These are phyloP conservation scores for Panulirus ornatus DNA, from an alignment of 1,140 invertebrate genomes.

Conservation along the genomic window DNA sequence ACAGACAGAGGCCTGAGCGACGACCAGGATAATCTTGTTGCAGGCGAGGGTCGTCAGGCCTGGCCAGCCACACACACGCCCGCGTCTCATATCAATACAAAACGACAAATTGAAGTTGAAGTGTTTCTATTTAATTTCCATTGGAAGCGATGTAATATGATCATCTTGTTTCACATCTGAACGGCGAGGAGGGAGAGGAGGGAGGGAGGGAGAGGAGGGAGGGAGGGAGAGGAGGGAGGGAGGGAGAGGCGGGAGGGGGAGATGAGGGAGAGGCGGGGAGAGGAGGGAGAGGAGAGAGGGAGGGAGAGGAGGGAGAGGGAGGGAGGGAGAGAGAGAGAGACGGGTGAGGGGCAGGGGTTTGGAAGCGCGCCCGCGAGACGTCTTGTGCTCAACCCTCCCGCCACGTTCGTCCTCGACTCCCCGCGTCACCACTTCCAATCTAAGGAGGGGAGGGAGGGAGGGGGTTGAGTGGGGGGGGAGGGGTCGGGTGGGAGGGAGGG, in stretches of 20 bases:
- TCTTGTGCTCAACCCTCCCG: too few species aligned
- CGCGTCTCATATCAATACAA: not conserved
- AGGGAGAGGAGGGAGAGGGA: too few species aligned
- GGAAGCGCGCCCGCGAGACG: too few species aligned
- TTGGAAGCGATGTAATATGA: slow-evolving; percentile 35
- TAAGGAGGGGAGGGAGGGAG: not conserved
- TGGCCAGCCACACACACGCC: not conserved
- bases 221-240: not conserved
- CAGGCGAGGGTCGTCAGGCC: not conserved
- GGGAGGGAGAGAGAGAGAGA: not conserved
- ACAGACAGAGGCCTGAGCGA: too few species aligned
- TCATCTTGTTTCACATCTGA: slow-evolving; percentile 38
- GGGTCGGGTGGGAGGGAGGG: not conserved
- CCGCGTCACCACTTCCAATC: too few species aligned
- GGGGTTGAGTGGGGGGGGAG: too few species aligned
- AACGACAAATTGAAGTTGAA: slow-evolving; percentile 28
- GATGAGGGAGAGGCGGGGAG: not conserved
- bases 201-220: not conserved
- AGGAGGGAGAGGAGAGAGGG: not conserved
- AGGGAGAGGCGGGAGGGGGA: not conserved
- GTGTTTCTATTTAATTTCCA: slow-evolving; percentile 53
- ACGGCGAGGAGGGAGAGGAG: not conserved
- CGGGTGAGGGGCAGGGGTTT: not conserved
- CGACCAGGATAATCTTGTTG: not conserved
- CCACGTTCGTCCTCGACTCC: too few species aligned